Conservation (phyloP, 2,113 vertebrate genomes). For the Cranoglanis bouderius region DNA sequence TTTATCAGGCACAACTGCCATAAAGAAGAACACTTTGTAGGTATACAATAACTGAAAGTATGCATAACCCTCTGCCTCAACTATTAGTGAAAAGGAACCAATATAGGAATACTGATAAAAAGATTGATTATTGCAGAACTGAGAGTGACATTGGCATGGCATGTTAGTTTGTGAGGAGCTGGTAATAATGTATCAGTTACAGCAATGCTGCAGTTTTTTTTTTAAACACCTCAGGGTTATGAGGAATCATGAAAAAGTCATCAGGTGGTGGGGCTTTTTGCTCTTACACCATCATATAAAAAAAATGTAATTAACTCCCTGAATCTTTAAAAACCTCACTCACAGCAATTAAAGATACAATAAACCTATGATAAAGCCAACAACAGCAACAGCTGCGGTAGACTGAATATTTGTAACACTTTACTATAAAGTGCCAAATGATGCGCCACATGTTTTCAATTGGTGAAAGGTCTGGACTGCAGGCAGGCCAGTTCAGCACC, state of each 20-base stretch:
- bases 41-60: neutral
- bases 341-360: too few relatives aligned
- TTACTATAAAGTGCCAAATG: too few relatives aligned
- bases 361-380: too few relatives aligned
- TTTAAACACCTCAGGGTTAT: neutral
- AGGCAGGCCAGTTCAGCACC: too few relatives aligned
- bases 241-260: neutral
- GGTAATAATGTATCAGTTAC: neutral
- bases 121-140: neutral
- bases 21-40: neutral
- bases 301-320: neutral
- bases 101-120: neutral
- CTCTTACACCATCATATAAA: too few relatives aligned
- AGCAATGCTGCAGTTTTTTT: neutral
- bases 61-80: neutral
- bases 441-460: too few relatives aligned
- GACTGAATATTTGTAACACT: too few relatives aligned
- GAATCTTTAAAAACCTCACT: neutral
- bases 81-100: neutral
- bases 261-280: neutral
- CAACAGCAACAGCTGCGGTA: too few relatives aligned
- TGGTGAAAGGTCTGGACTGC: too few relatives aligned
- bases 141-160: too few relatives aligned
- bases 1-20: neutral
- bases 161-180: too few relatives aligned